Evolutionary conservation across 2,888 invertebrate genomes (phyloP).

Genomic region (Orchestes rusci): DNA sequence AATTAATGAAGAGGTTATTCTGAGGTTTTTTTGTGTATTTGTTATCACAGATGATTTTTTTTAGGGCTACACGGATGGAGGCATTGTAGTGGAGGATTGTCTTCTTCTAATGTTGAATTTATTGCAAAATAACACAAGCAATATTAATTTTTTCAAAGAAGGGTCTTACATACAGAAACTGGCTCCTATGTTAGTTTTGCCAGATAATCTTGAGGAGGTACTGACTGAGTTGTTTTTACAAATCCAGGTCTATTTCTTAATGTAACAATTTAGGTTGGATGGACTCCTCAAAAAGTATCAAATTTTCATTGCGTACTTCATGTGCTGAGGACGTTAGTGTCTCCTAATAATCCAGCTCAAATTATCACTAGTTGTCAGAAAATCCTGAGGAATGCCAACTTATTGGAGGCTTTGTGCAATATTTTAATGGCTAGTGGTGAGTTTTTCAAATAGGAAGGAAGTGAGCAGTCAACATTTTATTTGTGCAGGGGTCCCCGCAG

Average conservation of each 20-base stretch:
- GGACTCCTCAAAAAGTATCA: constrained; percentile 91
- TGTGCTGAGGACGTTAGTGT: constrained; percentile 83
- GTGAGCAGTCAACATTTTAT: not conserved
- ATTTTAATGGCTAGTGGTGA: constrained; percentile 88
- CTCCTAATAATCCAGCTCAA: constrained; percentile 87
- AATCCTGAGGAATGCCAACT: constrained; percentile 76
- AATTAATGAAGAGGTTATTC: constrained; percentile 53
- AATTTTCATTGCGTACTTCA: constrained; percentile 91
- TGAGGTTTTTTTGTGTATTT: not conserved
- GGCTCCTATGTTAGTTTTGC: constrained; percentile 78
- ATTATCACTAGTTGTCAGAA: constrained; percentile 76
- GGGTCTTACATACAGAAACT: constrained; percentile 90
- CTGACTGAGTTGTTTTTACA: not conserved
- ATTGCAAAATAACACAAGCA: constrained; percentile 90
- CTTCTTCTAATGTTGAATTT: constrained; percentile 87
- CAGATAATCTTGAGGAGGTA: constrained; percentile 61
- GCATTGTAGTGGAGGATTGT: constrained; percentile 98
- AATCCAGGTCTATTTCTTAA: constrained; percentile 2
- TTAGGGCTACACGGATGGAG: constrained; percentile 65
- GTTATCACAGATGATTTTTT: constrained; percentile 4
- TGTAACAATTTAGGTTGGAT: constrained; percentile 56
- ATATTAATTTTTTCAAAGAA: constrained; percentile 98
- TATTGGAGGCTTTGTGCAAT: constrained; percentile 75
- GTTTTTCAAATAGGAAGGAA: not conserved
- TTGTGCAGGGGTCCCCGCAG: constrained; percentile 67